Base-by-base conservation (phyloP, 2,113 vertebrate genomes). In the Athene noctua region DNA sequence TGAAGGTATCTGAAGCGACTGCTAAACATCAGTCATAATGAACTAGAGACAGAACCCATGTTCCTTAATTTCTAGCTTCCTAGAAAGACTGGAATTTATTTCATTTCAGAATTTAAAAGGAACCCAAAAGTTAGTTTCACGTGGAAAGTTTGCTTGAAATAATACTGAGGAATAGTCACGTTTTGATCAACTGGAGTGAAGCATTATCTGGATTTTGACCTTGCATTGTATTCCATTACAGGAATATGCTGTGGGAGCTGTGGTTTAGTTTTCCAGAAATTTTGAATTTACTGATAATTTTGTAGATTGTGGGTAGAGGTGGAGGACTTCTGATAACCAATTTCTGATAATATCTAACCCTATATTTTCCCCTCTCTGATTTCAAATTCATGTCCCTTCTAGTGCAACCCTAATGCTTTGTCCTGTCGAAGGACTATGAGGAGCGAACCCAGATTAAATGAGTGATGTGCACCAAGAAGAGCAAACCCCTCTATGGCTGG, bases 1-100 rank as follows among this genome's bases (percentile, higher is more conserved):
- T 1, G 4, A 80, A 86, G 58, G 17, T 22, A 67, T 11, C 11
- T 40, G 32, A 78, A 82, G 6, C 25, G 23, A 32, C 54, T 65
- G 20, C 10, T 55, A 78, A 23, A 10, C 13, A 8, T n/a, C 54
- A 62, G 20, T 52, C 36, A 34, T 27, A 49, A 51, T 10, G 11
- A 23, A 42, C 15, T 34, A 70, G 9, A 14, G 42, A 29, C 3
- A 3, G 29, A 87, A n/a, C 7, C 5, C 5, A 22, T 0, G 1
- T 62, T 83, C 23, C 20, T 84, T 68, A 44, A 52, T 73, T 73
- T 84, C 42, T 38, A 30, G 15, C 77, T 92, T 83, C 55, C 44
- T 74, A 65, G n/a, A 87, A 91, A 30, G 32, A 27, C 11, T 67
- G 14, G 12, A 36, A 73, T 87, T 20, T 58, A 44, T 74, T 84